These are phyloP conservation scores for Troides aeacus DNA, from an alignment of 2,888 invertebrate species.

Conservation along the genomic window DNA sequence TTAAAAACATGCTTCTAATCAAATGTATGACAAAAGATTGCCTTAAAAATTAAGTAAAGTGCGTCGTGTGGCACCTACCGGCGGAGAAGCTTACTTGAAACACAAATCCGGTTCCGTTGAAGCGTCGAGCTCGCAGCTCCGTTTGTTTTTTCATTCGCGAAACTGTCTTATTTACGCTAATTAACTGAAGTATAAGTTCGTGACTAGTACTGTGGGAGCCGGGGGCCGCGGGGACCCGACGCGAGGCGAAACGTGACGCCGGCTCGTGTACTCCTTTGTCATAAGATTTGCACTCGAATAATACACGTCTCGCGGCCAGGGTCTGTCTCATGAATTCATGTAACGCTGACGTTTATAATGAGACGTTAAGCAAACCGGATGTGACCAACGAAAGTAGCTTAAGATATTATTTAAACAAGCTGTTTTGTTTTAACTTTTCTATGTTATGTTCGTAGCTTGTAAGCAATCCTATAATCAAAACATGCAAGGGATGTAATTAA, in stretches of 20 bases:
- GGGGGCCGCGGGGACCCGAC: conserved; percentile 33
- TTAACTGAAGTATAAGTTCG: conserved; percentile 80
- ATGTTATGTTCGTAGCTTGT: background rate
- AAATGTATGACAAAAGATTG: conserved; percentile 11
- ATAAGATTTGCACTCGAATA: conserved; percentile 37
- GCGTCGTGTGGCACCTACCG: conserved; percentile 53
- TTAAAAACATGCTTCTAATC: background rate
- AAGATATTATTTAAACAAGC: background rate
- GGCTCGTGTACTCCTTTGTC: conserved; percentile 44
- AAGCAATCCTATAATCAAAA: background rate
- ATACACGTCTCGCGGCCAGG: conserved; percentile 21
- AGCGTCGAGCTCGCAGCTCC: conserved; percentile 58
- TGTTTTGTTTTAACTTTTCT: background rate
- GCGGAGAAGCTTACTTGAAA: conserved; percentile 44
- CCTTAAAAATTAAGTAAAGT: conserved; percentile 50
- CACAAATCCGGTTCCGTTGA: conserved; percentile 62
- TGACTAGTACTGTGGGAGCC: conserved; percentile 73
- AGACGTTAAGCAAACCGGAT: conserved; percentile 12
- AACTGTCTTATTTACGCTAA: conserved; percentile 78
- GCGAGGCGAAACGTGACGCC: conserved; percentile 57
- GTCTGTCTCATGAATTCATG: conserved; percentile 18
- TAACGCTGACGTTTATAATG: conserved; percentile 18
- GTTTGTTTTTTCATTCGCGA: conserved; percentile 68
- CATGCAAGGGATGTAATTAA: background rate
- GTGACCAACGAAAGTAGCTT: background rate